These are phyloP conservation scores for Lasiurus borealis DNA, from an alignment of 2,113 vertebrate genomes.

Conservation along the genomic window DNA sequence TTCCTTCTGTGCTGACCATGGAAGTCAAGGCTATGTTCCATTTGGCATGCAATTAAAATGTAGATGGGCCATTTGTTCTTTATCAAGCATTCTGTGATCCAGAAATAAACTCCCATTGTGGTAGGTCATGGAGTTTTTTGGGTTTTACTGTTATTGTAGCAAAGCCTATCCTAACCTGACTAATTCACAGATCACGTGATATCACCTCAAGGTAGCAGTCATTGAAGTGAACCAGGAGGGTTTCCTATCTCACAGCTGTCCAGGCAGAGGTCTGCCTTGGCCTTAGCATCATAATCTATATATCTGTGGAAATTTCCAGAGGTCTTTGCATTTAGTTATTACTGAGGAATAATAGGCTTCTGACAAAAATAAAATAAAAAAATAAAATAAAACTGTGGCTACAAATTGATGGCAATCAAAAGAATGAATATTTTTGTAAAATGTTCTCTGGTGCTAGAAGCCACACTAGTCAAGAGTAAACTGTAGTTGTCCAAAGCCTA, in stretches of 20 bases:
- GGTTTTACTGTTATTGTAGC: neutral
- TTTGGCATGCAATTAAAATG: neutral
- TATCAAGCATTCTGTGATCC: neutral
- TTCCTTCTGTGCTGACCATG: neutral
- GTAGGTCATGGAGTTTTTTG: neutral
- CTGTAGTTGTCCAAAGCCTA: neutral
- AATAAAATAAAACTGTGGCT: neutral
- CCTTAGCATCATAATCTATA: neutral
- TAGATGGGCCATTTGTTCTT: neutral
- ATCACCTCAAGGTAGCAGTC: neutral
- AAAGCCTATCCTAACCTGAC: neutral
- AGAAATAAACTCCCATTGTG: constrained; percentile 27
- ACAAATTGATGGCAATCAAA: neutral
- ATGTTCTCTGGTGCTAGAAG: neutral
- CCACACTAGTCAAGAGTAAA: neutral
- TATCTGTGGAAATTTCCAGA: constrained; percentile 42
- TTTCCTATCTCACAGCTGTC: neutral
- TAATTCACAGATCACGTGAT: neutral
- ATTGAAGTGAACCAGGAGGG: neutral
- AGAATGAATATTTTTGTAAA: neutral
- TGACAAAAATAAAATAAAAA: neutral
- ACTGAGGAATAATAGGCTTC: neutral
- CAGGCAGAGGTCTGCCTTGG: neutral
- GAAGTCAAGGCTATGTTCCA: neutral
- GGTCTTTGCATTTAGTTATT: neutral